Base-by-base conservation (phyloP, 2,113 vertebrate genomes). In the Ancistrus triradiatus region DNA sequence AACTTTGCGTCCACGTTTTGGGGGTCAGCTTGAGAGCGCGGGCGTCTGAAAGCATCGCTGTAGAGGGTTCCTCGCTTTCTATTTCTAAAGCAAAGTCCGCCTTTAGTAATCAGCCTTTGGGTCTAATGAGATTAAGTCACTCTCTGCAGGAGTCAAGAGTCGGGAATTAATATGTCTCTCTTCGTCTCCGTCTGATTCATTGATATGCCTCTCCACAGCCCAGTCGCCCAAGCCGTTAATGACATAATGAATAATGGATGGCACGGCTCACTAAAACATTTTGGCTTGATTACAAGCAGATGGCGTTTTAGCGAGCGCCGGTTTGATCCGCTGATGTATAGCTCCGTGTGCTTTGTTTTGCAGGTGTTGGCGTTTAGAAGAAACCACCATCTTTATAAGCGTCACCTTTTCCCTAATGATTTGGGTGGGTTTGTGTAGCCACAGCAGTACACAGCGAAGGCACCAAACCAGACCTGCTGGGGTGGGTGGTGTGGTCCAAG, bases 231-330 rank as follows among this genome's bases (percentile, higher is more conserved):
- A 68, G 74, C 76, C 72, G 58, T 80, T 83, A 86, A 83, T 84
- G 82, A 85, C 76, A 81, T 74, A 42, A 79, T 84, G 81, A 88
- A 88, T 89, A 87, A 88, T 89, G 83, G 64, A 89, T 88, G 72
- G 69, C 52, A 58, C 75, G 73, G 66, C 80, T 87, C 81, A 76
- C 77, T 78, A 74, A 74, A 70, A 81, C 81, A 83, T 84, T 88
- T n/a, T 79, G 82, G 83, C 71, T 79, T 80, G 83, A 85, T 84
- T 84, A 81, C 83, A 85, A 83, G 77, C 78, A 77, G 69, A 77
- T 84, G 83, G 79, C 76, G 78, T 84, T 79, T 81, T 79, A 87
- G 75, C 69, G 70, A 79, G 86, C 78, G 66, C 69, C 66, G 79
- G 83, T 84, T 80, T 85, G 80, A 81, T 80, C 79, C 70, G 74